Conservation (phyloP, 2,888 invertebrate species). For the Lymantria dispar region DNA sequence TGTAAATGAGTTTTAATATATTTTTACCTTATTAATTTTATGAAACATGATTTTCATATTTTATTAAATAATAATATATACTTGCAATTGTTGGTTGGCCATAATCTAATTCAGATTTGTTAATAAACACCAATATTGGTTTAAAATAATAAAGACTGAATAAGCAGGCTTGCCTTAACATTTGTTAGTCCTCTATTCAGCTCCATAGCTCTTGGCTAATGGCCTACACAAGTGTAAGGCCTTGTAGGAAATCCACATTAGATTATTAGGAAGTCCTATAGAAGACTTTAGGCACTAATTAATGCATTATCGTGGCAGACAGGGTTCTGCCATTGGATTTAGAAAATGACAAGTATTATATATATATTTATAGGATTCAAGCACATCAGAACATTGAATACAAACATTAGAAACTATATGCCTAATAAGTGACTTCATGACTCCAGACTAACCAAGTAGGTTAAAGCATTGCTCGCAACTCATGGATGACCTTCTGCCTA, state of each 20-base stretch:
- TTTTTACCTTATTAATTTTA: slow-evolving; percentile 22
- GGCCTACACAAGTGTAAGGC: slow-evolving; percentile 22
- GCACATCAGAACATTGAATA: too few relatives aligned
- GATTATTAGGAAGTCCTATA: slow-evolving; percentile 3
- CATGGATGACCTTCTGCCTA: too few relatives aligned
- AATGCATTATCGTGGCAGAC: slow-evolving; percentile 8
- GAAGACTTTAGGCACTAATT: slow-evolving; percentile 24
- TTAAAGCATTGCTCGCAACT: too few relatives aligned
- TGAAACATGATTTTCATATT: not conserved
- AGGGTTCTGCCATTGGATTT: slow-evolving; percentile 8
- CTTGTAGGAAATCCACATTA: slow-evolving; percentile 7
- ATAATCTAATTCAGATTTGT: not conserved
- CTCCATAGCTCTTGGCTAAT: slow-evolving; percentile 9
- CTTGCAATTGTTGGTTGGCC: not conserved
- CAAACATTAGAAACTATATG: too few relatives aligned
- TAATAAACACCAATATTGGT: not conserved
- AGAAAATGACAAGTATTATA: slow-evolving; percentile 12
- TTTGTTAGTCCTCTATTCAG: slow-evolving; percentile 3
- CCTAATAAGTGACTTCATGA: too few relatives aligned
- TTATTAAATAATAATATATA: slow-evolving; percentile 17
- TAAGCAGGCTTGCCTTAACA: slow-evolving; percentile 1
- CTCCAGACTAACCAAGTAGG: too few relatives aligned
- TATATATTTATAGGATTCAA: too few relatives aligned
- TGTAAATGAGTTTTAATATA: slow-evolving; percentile 31
- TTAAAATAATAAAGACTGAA: not conserved